Base-by-base conservation (phyloP, 1,140 invertebrate species). In the Tribolium madens region DNA sequence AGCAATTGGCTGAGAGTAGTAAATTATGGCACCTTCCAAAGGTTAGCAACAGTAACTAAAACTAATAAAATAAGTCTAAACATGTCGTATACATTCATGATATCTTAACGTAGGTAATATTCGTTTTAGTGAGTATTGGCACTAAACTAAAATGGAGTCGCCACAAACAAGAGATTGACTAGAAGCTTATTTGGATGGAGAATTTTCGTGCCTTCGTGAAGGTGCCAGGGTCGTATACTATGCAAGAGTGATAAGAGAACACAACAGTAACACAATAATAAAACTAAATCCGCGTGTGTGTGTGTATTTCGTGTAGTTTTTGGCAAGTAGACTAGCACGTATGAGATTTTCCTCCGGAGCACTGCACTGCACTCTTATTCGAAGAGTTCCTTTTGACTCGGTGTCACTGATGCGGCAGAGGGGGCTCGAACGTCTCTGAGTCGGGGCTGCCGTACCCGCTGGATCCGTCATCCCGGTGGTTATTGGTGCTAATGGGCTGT, bases 381-480 rank as follows among this genome's bases (percentile, higher is more conserved):
- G 47, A 18, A 42, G 57, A 64, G 60, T 70, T 69, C 17, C 69
- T 57, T 72, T 68, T 73, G 47, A 47, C 50, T 42, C 71, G 72
- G 73, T 75, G 77, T 73, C 68, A 75, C 50, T 64, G 77, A n/a
- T 52, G 70, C 33, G 78, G 78, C 10, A 69, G 50, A 71, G 87
- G 87, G 33, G 85, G 78, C 75, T 91, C 89, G 79, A 90, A 90
- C 18, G 89, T 90, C 80, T 90, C 90, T 3, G 89, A 90, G 85
- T 91, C 90, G 17, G 90, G 86, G 83, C 90, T 91, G 76, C 89
- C 90, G 85, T 90, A 91, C 6, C 89, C 89, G 83, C 89, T 90
- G 81, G 88, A 90, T 3, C 88, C 89, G 83, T 90, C 90, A 79
- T 90, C 89, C 83, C 88, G 85, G 85, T 87, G 73, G 53, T 76